A percentile compares a stretch with the other conserved stretches of the same genome.
phyloP scores from a whole-genome alignment of 2,888 invertebrate species.

The Stenchaetothrips biformis region DNA sequence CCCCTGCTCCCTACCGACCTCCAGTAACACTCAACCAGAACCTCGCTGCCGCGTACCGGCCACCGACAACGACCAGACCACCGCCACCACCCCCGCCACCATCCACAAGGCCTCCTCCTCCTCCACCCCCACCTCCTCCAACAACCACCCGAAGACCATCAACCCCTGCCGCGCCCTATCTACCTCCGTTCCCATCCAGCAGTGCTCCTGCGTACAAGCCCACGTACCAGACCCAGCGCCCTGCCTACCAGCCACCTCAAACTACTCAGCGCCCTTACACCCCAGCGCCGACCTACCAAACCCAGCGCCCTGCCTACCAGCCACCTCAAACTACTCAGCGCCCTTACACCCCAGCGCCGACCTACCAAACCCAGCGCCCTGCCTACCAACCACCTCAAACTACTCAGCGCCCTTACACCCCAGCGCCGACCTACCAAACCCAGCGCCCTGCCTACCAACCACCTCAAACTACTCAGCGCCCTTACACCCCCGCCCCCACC shows the following conservation, averaged over 20 bases:
- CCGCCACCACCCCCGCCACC: neutral
- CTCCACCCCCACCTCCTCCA: neutral
- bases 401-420: neutral
- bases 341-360: neutral
- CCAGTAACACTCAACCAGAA: neutral
- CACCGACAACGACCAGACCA: neutral
- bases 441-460: constrained; percentile 8
- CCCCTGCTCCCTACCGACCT: neutral
- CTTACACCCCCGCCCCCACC: neutral
- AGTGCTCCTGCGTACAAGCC: neutral
- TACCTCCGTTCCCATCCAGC: neutral
- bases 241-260: neutral
- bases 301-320: neutral
- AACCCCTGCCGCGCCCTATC: neutral
- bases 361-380: neutral
- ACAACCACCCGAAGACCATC: neutral
- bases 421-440: neutral
- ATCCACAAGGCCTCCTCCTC: neutral
- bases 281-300: neutral
- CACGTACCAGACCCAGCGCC: constrained; percentile 3
- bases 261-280: neutral
- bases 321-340: neutral
- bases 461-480: neutral
- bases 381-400: neutral
- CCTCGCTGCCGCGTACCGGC: neutral